Evolutionary conservation across 1,140 invertebrate genomes (phyloP).

Genomic region (Ladona fulva): DNA sequence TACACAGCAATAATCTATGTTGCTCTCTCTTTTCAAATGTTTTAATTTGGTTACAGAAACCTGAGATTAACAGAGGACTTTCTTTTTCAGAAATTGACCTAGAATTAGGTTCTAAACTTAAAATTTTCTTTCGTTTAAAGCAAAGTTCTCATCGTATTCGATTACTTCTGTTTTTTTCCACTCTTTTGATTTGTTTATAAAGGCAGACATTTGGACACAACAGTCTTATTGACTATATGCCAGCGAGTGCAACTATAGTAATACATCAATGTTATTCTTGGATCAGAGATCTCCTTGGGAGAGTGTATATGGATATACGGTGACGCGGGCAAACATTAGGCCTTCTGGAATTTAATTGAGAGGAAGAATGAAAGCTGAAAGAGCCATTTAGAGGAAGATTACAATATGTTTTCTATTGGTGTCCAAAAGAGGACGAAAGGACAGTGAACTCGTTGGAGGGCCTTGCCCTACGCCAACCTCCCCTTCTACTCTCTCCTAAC

Average conservation of each 20-base stretch:
- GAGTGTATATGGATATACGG: not conserved
- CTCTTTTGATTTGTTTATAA: too few species aligned
- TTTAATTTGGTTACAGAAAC: too few species aligned
- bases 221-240: not conserved
- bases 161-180: too few species aligned
- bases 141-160: too few species aligned
- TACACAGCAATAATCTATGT: too few species aligned
- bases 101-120: too few species aligned
- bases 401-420: not conserved
- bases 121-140: too few species aligned
- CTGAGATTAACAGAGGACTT: too few species aligned
- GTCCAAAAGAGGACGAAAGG: not conserved
- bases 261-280: not conserved
- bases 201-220: not conserved
- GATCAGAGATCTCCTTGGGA: not conserved
- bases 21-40: too few species aligned
- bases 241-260: not conserved
- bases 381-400: too few species aligned
- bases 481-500: not conserved
- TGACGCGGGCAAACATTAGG: not conserved
- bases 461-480: constrained; percentile 5
- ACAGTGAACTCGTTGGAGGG: not conserved
- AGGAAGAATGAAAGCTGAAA: not conserved
- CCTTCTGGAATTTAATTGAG: not conserved
- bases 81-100: too few species aligned